A percentile compares a stretch with the other conserved stretches of the same genome.
Conservation (phyloP, 2,888 invertebrate genomes). For the Chironomus tentans region DNA sequence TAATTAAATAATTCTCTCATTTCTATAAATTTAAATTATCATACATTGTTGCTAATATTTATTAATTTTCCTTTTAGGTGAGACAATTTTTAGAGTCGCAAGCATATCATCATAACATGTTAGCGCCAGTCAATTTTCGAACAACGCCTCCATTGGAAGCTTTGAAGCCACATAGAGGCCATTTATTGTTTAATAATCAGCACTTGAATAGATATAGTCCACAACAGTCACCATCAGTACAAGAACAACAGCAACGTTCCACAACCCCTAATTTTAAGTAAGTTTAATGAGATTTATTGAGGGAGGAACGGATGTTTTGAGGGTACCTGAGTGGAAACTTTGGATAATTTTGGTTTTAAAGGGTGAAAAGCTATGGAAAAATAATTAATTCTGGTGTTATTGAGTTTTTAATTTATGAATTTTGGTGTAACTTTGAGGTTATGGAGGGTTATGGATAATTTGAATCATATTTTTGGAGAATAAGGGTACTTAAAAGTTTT, state of each 20-base stretch:
- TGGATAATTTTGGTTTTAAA: no score
- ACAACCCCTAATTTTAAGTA: constrained; percentile 33
- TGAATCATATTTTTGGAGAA: no score
- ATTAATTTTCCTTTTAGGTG: constrained; percentile 39
- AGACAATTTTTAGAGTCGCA: constrained; percentile 49
- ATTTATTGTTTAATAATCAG: constrained; percentile 32
- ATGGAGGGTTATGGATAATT: no score
- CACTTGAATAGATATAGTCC: constrained; percentile 16
- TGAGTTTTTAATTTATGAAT: no score
- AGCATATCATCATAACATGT: constrained; percentile 18
- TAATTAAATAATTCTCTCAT: no score
- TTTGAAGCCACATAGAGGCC: constrained; percentile 58
- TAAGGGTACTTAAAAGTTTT: no score
- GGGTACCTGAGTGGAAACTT: no score
- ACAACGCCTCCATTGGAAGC: constrained; percentile 86
- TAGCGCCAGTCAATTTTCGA: constrained; percentile 77
- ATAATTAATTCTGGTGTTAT: no score
- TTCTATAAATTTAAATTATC: background rate
- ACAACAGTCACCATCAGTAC: constrained; percentile 16
- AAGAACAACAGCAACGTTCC: constrained; percentile 33
- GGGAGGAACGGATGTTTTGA: no score
- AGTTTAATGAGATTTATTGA: background rate
- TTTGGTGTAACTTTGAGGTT: no score
- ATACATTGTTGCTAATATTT: background rate
- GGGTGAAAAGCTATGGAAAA: no score